Percentiles rank a stretch among this genome's conserved stretches.
Conservation (phyloP, 1,140 invertebrate species). For the Drosophila pruinosa region DNA sequence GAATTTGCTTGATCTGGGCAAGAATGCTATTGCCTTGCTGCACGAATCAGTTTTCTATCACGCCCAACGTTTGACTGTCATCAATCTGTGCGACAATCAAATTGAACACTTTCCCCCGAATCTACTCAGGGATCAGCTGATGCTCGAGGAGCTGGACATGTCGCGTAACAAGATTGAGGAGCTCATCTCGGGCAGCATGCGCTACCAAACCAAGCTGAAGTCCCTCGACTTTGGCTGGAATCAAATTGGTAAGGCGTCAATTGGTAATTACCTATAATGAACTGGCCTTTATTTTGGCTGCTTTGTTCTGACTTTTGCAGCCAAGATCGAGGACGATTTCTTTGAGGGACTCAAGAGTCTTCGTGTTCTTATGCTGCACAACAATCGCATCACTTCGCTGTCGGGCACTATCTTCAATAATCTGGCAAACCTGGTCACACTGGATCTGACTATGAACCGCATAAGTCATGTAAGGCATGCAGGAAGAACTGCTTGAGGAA, state of each 20-base stretch:
- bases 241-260: slow-evolving; percentile 78
- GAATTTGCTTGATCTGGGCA: slow-evolving; percentile 89
- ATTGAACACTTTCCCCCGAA: slow-evolving; percentile 85
- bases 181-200: slow-evolving; percentile 85
- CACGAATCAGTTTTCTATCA: slow-evolving; percentile 86
- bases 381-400: slow-evolving; percentile 86
- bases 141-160: slow-evolving; percentile 86
- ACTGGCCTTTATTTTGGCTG: background rate
- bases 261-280: no score
- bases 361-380: slow-evolving; percentile 85
- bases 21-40: slow-evolving; percentile 87
- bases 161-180: slow-evolving; percentile 85
- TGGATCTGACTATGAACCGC: slow-evolving; percentile 86
- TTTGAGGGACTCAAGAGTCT: slow-evolving; percentile 85
- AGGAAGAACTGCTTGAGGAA: no score
- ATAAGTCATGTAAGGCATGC: slow-evolving; percentile 74
- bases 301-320: slow-evolving; percentile 18
- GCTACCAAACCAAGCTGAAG: slow-evolving; percentile 84
- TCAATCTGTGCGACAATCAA: slow-evolving; percentile 89
- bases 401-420: slow-evolving; percentile 85
- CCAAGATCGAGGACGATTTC: slow-evolving; percentile 83
- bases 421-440: slow-evolving; percentile 84
- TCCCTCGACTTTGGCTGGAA: slow-evolving; percentile 86
- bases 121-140: slow-evolving; percentile 83
- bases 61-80: slow-evolving; percentile 85